A percentile compares a stretch with the other conserved stretches of the same genome.
phyloP scores from a whole-genome alignment of 2,888 invertebrate species.

The Sinelater perroti region DNA sequence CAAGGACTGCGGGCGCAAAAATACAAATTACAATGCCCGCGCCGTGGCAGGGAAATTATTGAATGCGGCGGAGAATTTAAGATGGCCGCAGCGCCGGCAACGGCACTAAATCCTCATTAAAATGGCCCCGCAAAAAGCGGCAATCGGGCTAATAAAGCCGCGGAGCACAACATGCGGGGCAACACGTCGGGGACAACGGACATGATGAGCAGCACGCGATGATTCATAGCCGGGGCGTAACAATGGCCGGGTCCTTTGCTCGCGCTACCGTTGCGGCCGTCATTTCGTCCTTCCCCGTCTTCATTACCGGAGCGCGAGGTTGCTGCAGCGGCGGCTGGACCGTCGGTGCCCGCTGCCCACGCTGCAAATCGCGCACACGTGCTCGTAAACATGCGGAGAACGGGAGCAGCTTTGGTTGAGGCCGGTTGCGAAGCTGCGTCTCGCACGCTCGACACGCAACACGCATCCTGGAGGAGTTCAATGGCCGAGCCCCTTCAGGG shows the following conservation, averaged over 20 bases:
- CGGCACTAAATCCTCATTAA: conserved; percentile 33
- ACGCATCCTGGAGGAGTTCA: no score
- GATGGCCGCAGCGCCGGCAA: conserved; percentile 14
- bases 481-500: no score
- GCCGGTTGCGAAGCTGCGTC: not conserved
- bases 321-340: conserved; percentile 13
- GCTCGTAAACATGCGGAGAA: conserved; percentile 41
- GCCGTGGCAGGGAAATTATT: conserved; percentile 7
- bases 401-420: conserved; percentile 33
- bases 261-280: conserved; percentile 41
- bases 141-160: conserved; percentile 22
- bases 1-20: conserved; percentile 10
- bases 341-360: conserved; percentile 24
- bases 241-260: conserved; percentile 44
- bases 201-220: conserved; percentile 42
- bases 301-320: conserved; percentile 27
- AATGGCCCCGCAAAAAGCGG: conserved; percentile 23
- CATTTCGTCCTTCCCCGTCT: conserved; percentile 30
- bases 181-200: conserved; percentile 30
- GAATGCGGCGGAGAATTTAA: conserved; percentile 21
- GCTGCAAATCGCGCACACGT: conserved; percentile 38
- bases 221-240: conserved; percentile 47
- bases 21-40: conserved; percentile 10
- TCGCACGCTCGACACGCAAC: not conserved
- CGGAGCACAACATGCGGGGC: conserved; percentile 13